phyloP scores from a whole-genome alignment of 2,113 vertebrate species.

The Pseudorasbora parva region DNA sequence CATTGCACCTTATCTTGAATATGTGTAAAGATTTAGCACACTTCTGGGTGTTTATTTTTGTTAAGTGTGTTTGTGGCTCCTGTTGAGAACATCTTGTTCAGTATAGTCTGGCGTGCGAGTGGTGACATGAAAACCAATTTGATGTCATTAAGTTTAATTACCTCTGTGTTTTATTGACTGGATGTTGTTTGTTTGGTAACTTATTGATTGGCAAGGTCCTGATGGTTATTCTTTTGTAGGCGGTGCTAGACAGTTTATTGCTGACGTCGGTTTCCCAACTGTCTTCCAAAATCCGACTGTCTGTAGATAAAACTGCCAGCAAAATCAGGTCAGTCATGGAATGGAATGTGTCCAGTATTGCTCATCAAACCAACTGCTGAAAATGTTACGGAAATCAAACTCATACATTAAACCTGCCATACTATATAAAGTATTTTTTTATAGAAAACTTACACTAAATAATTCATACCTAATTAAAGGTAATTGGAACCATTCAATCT shows the following conservation, averaged over 20 bases:
- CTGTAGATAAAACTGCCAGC: slow-evolving; percentile 93
- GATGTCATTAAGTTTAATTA: background rate
- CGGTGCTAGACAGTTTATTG: slow-evolving; percentile 93
- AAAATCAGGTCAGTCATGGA: slow-evolving; percentile 87
- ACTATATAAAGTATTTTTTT: background rate
- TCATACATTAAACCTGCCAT: background rate
- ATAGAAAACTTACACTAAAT: background rate
- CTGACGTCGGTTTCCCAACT: slow-evolving; percentile 94
- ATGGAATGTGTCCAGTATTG: background rate
- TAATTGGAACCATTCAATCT: background rate
- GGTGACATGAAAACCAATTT: background rate
- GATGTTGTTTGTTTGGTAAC: slow-evolving; percentile 39
- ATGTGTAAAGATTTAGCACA: background rate
- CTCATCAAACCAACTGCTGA: background rate
- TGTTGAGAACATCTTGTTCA: background rate
- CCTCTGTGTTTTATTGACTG: background rate
- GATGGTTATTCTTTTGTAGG: slow-evolving; percentile 72
- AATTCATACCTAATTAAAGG: background rate
- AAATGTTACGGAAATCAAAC: background rate
- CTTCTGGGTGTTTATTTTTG: background rate
- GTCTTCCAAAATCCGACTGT: slow-evolving; percentile 93
- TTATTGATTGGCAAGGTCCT: background rate
- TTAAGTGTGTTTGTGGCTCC: background rate
- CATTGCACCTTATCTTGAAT: background rate
- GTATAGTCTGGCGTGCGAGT: background rate